These are phyloP conservation scores for Gymnoscopelus microlampas DNA, from an alignment of 2,797 vertebrate species.

Conservation along the genomic window DNA sequence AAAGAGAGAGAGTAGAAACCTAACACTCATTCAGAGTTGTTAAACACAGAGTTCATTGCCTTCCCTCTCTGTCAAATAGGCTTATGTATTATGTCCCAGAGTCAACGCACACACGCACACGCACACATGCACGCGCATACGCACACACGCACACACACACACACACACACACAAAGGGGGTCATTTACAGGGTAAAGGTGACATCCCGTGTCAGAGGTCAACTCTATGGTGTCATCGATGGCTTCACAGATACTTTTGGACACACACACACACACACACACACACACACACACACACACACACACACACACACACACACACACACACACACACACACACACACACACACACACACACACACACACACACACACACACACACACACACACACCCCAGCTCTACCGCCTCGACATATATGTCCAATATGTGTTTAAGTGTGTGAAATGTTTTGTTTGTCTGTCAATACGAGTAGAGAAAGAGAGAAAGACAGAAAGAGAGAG, in stretches of 20 bases:
- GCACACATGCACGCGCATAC: constrained; percentile 5
- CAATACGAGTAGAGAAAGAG: too few relatives aligned
- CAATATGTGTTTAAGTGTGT: not conserved
- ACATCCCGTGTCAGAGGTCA: constrained; percentile 18
- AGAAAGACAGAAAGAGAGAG: not conserved
- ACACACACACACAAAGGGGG: constrained; percentile 19
- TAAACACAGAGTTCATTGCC: constrained; percentile 21
- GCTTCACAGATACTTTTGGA: constrained; percentile 1
- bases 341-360: too few relatives aligned
- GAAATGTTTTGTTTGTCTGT: not conserved
- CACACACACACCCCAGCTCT: not conserved
- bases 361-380: not conserved
- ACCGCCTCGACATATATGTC: not conserved
- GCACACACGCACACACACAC: constrained; percentile 22
- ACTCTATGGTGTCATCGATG: not conserved
- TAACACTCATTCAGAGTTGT: constrained; percentile 9
- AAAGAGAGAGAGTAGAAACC: not conserved
- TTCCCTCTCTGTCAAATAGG: constrained; percentile 19
- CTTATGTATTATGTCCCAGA: constrained; percentile 36
- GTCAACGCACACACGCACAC: constrained; percentile 31
- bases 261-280: not conserved
- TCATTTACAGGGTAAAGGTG: constrained; percentile 31
- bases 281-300: too few relatives aligned
- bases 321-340: too few relatives aligned
- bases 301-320: not conserved